phyloP scores from a whole-genome alignment of 2,888 invertebrate species.

The Lepidochitona cinerea region DNA sequence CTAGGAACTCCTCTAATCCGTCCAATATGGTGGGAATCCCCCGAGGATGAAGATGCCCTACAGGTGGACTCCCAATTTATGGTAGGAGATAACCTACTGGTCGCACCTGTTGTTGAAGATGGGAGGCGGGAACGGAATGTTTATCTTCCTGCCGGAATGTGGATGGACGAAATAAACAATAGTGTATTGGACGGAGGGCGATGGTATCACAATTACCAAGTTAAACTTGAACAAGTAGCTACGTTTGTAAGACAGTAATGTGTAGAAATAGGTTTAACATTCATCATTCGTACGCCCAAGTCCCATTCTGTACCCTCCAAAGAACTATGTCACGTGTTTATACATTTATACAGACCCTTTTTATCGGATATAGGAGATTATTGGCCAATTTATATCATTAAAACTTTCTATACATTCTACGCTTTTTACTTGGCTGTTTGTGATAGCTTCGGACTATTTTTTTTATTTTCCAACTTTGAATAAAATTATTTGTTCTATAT shows the following conservation, averaged over 20 bases:
- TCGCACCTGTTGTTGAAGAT: slow-evolving; percentile 38
- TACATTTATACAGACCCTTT: too few species aligned
- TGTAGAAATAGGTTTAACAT: too few species aligned
- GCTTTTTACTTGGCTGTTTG: too few species aligned
- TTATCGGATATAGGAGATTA: too few species aligned
- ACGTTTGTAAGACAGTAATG: slow-evolving; percentile 20
- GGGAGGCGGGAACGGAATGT: background rate
- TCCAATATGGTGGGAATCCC: slow-evolving; percentile 88
- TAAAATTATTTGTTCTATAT: too few species aligned
- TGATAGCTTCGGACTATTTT: too few species aligned
- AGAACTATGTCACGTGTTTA: too few species aligned
- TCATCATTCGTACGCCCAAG: too few species aligned
- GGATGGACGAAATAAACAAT: background rate
- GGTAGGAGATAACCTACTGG: slow-evolving; percentile 40
- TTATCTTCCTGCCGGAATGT: slow-evolving; percentile 23
- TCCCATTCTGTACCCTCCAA: too few species aligned
- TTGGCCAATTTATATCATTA: too few species aligned
- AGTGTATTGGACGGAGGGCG: background rate
- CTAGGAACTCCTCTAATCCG: slow-evolving; percentile 83
- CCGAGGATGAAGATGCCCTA: slow-evolving; percentile 82
- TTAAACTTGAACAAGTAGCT: slow-evolving; percentile 30
- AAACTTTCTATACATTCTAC: too few species aligned
- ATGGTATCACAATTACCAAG: slow-evolving; percentile 15
- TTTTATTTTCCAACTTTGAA: too few species aligned
- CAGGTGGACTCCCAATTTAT: slow-evolving; percentile 79